Evolutionary conservation across 2,888 invertebrate genomes (phyloP), one percentile per base, ranked within the genome.

Genomic region (Serrognathus titanus): DNA sequence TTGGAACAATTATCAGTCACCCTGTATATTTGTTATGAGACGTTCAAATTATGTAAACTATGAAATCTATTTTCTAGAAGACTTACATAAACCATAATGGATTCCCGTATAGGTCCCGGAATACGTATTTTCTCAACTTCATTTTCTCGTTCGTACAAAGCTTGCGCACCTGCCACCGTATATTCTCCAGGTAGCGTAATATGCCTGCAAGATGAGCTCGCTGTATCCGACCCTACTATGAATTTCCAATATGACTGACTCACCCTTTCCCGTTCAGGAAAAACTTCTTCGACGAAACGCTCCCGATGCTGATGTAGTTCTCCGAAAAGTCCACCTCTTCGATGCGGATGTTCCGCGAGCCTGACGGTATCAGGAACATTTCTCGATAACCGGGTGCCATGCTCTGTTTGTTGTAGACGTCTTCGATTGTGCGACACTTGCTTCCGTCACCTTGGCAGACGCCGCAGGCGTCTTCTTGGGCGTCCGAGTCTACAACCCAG

Each of bases 391-490:
- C 84, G 1, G 81, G 77, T 35, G 75, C 65, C 10, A 50, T 75
- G 60, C 79, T 76, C 10, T 78, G 78, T 63, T 80, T 78, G 40
- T 72, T 79, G 70, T 81, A 86, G 57, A 80, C 71, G 10, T 83
- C 85, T 60, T 83, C 81, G 55, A 86, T 84, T 31, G 87, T 88
- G 68, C 86, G 86, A 75, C 94, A 94, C 58, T 86, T 87, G 11
- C 88, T 86, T 8, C 92, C 92, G 71, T 88, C 86, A 4, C 94
- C 94, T 66, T 89, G 89, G 72, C 94, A 94, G 50, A 92, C 81
- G 5, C 94, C 94, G 73, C 94, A 94, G 47, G 86, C 83, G 76
- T 94, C 94, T 70, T 92, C 92, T 66, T 85, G 83, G 35, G 87
- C 83, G 51, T 83, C 83, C 0, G 93, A 93, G 71, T 90, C 90